Evolutionary conservation across 2,888 invertebrate genomes (phyloP).

Genomic region (Zygothrica quintamaculata): DNA sequence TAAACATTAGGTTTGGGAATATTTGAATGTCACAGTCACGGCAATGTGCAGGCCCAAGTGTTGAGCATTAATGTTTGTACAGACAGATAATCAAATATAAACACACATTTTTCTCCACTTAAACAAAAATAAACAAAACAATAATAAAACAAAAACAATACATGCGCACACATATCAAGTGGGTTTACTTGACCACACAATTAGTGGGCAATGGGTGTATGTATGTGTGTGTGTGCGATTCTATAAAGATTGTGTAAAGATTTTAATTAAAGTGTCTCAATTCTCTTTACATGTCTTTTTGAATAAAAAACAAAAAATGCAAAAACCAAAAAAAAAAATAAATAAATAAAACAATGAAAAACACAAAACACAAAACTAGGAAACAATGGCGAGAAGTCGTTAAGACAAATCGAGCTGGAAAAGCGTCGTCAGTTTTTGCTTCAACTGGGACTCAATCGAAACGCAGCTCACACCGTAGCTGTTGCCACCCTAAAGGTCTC

Average conservation of each 20-base stretch:
- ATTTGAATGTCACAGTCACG: constrained; percentile 21
- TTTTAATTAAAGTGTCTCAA: constrained; percentile 43
- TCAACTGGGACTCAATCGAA: constrained; percentile 43
- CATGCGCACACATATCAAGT: constrained; percentile 7
- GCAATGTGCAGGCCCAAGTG: neutral
- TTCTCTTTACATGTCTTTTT: constrained; percentile 42
- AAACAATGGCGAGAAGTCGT: neutral
- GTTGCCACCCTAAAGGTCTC: constrained; percentile 26
- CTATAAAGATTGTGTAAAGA: neutral
- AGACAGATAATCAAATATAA: constrained; percentile 31
- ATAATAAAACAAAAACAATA: neutral
- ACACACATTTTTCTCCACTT: constrained; percentile 36
- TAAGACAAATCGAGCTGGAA: constrained; percentile 25
- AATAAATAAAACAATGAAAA: no score
- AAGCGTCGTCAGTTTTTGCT: constrained; percentile 46
- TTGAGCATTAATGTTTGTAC: constrained; percentile 34
- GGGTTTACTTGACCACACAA: neutral
- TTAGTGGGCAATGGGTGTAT: neutral
- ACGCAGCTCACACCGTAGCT: constrained; percentile 43
- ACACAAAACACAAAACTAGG: no score
- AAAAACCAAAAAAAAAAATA: no score
- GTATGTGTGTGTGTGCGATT: constrained; percentile 1
- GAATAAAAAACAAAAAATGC: no score
- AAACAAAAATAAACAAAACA: constrained; percentile 29
- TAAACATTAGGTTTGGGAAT: no score